Conservation (phyloP, 2,888 invertebrate genomes). For the Acanthosoma haemorrhoidale region DNA sequence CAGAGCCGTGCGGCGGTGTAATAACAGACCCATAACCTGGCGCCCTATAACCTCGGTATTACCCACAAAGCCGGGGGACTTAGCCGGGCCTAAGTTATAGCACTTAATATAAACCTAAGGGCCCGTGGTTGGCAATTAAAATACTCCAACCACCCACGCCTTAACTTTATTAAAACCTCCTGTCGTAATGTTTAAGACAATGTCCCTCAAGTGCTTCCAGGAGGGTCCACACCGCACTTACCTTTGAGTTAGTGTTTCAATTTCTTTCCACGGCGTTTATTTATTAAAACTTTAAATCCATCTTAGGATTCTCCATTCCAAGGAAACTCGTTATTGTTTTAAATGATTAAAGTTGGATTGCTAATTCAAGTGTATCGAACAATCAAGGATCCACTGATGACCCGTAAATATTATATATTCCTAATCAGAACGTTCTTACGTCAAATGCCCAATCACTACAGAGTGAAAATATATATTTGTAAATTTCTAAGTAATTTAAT, state of each 20-base stretch:
- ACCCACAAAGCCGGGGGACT: slow-evolving; percentile 11
- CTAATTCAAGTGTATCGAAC: too few species aligned
- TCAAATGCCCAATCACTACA: too few species aligned
- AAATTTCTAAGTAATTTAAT: too few species aligned
- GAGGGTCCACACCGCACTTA: not conserved
- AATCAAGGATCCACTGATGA: too few species aligned
- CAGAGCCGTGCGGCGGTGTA: not conserved
- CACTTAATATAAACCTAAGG: slow-evolving; percentile 26
- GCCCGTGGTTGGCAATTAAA: slow-evolving; percentile 13
- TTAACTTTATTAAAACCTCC: slow-evolving; percentile 3
- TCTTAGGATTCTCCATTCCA: too few species aligned
- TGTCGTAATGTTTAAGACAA: not conserved
- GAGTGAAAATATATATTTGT: too few species aligned
- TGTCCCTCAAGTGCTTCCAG: not conserved
- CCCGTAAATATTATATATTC: too few species aligned
- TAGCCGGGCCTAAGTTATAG: slow-evolving; percentile 16
- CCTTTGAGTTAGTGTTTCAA: slow-evolving; percentile 10
- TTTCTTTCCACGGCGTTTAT: too few species aligned
- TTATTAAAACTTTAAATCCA: too few species aligned
- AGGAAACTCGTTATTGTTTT: too few species aligned
- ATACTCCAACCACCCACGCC: slow-evolving; percentile 12
- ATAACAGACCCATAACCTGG: not conserved
- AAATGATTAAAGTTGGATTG: too few species aligned
- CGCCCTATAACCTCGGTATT: not conserved
- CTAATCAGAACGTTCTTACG: too few species aligned